A percentile compares a stretch with the other conserved stretches of the same genome.
phyloP scores from a whole-genome alignment of 2,888 invertebrate genomes.

The Ectemnius lituratus region DNA sequence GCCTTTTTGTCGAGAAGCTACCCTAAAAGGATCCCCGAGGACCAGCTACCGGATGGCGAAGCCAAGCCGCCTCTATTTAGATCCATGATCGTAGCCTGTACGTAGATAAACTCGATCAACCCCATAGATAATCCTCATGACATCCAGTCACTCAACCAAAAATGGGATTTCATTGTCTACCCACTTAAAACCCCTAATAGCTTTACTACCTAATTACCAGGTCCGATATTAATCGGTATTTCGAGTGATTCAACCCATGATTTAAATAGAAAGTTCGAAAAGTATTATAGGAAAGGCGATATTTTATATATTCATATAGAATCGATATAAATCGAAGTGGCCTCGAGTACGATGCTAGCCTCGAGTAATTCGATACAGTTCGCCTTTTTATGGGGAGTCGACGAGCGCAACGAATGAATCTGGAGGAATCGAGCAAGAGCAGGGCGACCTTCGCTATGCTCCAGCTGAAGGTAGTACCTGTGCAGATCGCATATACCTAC shows the following conservation, averaged over 20 bases:
- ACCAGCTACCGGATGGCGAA: conserved; percentile 18
- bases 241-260: no score
- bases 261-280: no score
- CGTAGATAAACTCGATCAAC: conserved; percentile 45
- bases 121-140: conserved; percentile 42
- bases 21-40: conserved; percentile 32
- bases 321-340: no score
- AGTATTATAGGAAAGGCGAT: no score
- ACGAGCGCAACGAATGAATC: neutral
- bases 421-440: conserved; percentile 12
- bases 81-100: conserved; percentile 27
- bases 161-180: conserved; percentile 26
- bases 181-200: neutral
- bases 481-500: conserved; percentile 9
- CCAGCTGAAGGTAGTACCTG: neutral
- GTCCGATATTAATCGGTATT: neutral
- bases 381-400: no score
- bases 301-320: no score
- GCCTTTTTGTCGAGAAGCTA: conserved; percentile 34
- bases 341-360: no score
- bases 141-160: conserved; percentile 11
- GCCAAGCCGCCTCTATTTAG: conserved; percentile 22
- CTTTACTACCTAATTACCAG: conserved; percentile 29
- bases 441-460: neutral
- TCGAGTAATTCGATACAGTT: no score